phyloP scores from a whole-genome alignment of 2,113 vertebrate genomes.

The Procapra przewalskii region DNA sequence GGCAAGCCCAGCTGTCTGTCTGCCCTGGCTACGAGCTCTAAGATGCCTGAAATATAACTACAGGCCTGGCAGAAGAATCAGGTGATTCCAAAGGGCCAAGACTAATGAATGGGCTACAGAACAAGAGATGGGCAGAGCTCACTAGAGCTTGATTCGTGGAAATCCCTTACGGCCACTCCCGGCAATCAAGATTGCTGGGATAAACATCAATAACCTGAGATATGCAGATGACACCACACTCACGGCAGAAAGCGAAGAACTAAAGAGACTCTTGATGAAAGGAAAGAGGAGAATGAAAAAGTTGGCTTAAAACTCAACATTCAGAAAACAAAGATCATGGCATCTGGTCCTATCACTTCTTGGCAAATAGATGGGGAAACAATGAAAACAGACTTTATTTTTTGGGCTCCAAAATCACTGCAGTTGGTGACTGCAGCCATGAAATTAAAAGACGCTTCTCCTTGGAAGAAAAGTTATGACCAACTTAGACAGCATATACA shows the following conservation, averaged over 20 bases:
- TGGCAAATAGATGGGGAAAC: neutral
- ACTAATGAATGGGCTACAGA: neutral
- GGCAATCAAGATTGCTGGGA: neutral
- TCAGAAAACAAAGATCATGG: neutral
- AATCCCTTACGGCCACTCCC: neutral
- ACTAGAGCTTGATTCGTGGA: neutral
- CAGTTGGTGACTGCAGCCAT: neutral
- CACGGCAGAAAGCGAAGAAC: rapidly evolving
- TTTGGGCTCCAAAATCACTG: neutral
- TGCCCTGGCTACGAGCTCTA: neutral
- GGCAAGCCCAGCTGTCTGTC: neutral
- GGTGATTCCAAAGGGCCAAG: neutral
- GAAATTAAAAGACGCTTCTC: neutral
- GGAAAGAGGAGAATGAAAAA: neutral
- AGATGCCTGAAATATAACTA: neutral
- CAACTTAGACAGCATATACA: neutral
- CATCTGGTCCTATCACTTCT: neutral
- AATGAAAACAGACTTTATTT: neutral
- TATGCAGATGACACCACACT: neutral
- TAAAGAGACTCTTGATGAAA: neutral
- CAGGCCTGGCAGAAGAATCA: neutral
- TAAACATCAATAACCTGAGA: neutral
- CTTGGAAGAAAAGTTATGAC: neutral
- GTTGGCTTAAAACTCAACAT: neutral
- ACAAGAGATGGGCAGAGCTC: neutral